A percentile compares a stretch with the other conserved stretches of the same genome.
Conservation (phyloP, 2,113 vertebrate genomes). For the Elachura formosa region DNA sequence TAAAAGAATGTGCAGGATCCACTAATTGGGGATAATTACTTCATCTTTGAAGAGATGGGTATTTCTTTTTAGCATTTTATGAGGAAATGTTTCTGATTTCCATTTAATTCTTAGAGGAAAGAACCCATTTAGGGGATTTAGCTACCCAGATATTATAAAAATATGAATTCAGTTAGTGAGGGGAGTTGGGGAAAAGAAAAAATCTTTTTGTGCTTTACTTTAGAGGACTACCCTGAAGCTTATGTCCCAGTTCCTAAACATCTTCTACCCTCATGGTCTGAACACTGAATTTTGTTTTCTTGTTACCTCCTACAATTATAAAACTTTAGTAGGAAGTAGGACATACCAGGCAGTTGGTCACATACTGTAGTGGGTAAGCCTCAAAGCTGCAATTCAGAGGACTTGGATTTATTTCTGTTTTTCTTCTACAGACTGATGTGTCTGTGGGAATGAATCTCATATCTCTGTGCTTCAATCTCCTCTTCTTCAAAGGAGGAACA, state of each 20-base stretch:
- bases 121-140: neutral
- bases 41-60: neutral
- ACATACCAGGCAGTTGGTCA: neutral
- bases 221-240: neutral
- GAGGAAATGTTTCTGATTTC: neutral
- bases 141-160: neutral
- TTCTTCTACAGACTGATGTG: neutral
- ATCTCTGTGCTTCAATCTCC: neutral
- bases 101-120: neutral
- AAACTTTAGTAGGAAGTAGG: neutral
- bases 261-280: neutral
- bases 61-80: neutral
- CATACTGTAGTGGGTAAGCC: too few relatives aligned
- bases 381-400: neutral
- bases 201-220: neutral
- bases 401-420: neutral
- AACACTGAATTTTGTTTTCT: neutral
- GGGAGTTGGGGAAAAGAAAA: rapidly evolving
- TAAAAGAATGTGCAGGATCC: neutral
- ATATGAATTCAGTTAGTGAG: neutral
- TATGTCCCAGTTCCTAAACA: neutral
- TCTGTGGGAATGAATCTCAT: neutral
- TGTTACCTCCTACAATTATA: rapidly evolving
- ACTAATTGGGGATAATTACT: neutral
- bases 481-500: neutral